phyloP scores from a whole-genome alignment of 2,888 invertebrate genomes.

The Euplexia lucipara region DNA sequence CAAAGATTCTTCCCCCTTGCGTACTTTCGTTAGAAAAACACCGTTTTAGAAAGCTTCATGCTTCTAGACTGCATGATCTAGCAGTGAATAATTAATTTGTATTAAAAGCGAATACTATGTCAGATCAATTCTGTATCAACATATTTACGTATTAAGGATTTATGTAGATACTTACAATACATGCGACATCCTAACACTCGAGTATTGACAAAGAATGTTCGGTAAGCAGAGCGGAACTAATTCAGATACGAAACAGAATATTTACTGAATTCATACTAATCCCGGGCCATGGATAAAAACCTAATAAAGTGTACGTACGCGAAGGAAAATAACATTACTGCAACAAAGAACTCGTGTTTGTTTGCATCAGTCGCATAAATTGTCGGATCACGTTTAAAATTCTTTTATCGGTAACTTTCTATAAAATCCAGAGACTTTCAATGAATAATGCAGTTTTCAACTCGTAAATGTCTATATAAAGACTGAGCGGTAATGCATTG shows the following conservation, averaged over 20 bases:
- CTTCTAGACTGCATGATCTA: too few relatives aligned
- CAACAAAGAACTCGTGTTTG: conserved; percentile 48
- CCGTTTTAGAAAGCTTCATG: too few relatives aligned
- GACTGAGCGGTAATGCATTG: conserved; percentile 39
- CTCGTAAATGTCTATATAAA: conserved; percentile 32
- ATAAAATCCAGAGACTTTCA: conserved; percentile 18
- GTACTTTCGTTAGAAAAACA: too few relatives aligned
- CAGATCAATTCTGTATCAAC: background rate
- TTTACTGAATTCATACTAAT: conserved; percentile 49
- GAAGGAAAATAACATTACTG: conserved; percentile 36
- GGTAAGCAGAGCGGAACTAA: conserved; percentile 41
- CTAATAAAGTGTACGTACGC: conserved; percentile 33
- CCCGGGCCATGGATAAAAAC: conserved; percentile 35
- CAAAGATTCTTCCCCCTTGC: too few relatives aligned
- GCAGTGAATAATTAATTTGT: too few relatives aligned
- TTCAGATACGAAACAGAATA: conserved; percentile 33
- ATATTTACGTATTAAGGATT: background rate
- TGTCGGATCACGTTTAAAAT: conserved; percentile 43
- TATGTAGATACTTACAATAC: background rate
- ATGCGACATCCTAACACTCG: conserved; percentile 3
- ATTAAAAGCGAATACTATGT: background rate
- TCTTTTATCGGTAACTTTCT: conserved; percentile 34
- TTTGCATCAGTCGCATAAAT: conserved; percentile 44
- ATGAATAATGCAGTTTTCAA: conserved; percentile 58
- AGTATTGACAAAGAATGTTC: conserved; percentile 38